phyloP scores from a whole-genome alignment of 2,797 vertebrate species.

The Melanotaenia pygmaea region DNA sequence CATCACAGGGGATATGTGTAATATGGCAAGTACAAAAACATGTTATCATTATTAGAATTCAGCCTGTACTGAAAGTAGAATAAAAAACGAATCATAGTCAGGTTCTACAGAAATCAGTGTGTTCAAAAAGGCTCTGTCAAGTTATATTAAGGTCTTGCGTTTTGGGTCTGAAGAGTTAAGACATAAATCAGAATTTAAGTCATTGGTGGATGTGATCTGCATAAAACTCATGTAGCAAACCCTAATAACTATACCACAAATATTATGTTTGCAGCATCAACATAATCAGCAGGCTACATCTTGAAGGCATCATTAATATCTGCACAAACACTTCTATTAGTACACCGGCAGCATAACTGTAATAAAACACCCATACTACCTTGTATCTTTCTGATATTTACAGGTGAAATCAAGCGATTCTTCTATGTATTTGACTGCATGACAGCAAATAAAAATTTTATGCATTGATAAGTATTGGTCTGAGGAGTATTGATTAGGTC shows the following conservation, averaged over 20 bases:
- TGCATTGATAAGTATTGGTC: slow-evolving; percentile 16
- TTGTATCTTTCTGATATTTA: slow-evolving; percentile 5
- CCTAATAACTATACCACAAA: not conserved
- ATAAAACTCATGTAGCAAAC: not conserved
- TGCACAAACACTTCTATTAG: not conserved
- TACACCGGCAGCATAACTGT: not conserved
- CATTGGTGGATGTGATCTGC: not conserved
- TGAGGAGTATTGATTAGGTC: slow-evolving; percentile 40
- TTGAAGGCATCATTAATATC: not conserved
- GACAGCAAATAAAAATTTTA: slow-evolving; percentile 35
- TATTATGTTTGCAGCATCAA: not conserved
- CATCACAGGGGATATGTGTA: not conserved
- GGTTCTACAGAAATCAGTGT: not conserved
- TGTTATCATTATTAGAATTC: not conserved
- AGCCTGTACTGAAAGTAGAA: not conserved
- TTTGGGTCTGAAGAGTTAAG: not conserved
- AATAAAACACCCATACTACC: not conserved
- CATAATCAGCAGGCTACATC: not conserved
- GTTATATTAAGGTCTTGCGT: not conserved
- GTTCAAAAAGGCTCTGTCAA: not conserved
- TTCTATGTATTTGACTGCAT: slow-evolving; percentile 10
- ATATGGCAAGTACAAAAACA: not conserved
- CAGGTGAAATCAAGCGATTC: not conserved
- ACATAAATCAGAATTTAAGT: not conserved
- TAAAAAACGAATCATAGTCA: not conserved